Evolutionary conservation across 2,888 invertebrate species (phyloP).

Genomic region (Troides helena): DNA sequence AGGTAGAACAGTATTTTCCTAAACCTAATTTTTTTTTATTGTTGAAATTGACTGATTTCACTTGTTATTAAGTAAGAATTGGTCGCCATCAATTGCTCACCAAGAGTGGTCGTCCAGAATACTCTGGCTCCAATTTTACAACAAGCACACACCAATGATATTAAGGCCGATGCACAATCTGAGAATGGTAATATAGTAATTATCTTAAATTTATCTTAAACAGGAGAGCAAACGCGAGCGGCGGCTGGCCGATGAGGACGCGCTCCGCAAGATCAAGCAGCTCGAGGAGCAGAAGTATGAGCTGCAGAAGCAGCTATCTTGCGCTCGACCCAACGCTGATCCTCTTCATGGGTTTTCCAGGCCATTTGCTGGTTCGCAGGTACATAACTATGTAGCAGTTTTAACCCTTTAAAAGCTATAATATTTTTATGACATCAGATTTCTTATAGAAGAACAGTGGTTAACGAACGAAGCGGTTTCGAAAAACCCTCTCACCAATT

Average conservation of each 20-base stretch:
- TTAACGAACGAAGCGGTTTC: too few relatives aligned
- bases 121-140: too few relatives aligned
- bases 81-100: too few relatives aligned
- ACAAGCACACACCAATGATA: too few relatives aligned
- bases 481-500: too few relatives aligned
- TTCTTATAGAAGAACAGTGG: too few relatives aligned
- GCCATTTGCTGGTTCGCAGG: conserved; percentile 86
- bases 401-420: too few relatives aligned
- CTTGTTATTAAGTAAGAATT: too few relatives aligned
- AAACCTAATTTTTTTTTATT: background rate
- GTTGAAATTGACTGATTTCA: background rate
- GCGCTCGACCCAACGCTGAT: conserved; percentile 71
- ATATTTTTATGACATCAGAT: too few relatives aligned
- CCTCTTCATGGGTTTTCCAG: conserved; percentile 79
- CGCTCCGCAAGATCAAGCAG: conserved; percentile 94
- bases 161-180: too few relatives aligned
- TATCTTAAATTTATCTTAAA: background rate
- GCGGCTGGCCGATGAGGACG: conserved; percentile 96
- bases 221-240: conserved; percentile 95
- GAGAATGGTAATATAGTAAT: too few relatives aligned
- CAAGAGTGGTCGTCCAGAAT: too few relatives aligned
- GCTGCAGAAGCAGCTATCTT: conserved; percentile 93
- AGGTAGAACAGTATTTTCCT: conserved; percentile 67
- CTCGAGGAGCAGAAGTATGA: conserved; percentile 96
- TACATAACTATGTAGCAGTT: conserved; percentile 32